Base-by-base conservation (phyloP, 2,113 vertebrate genomes). In the Bufo bufo region DNA sequence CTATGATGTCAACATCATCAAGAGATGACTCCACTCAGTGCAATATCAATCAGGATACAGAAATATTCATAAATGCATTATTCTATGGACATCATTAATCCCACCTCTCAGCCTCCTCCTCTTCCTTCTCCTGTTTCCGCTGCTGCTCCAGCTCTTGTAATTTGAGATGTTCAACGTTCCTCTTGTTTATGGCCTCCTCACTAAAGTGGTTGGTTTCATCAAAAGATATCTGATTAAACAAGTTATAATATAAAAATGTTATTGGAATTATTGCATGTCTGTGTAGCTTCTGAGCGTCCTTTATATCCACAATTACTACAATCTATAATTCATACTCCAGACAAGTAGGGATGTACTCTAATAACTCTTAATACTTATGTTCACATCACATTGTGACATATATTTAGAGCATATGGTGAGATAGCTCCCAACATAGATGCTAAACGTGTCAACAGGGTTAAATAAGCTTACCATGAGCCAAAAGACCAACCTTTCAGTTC, bases 81-180 rank as follows among this genome's bases (percentile, higher is more conserved):
- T 33, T 33, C 33, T 33, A 33, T 33, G 33, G 33, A 33, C 33
- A 33, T 33, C 33, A 33, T 33, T 43, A 16, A 5, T 11, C 77
- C 23, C 23, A 96, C 95, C 93, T 95, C 93, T 94, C 92, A 49
- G 91, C 77, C 87, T 93, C 89, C 82, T 93, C 91, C 86, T 93
- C 91, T 84, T 56, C 91, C 77, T 93, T 91, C 8, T 91, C 91
- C 56, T 91, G 92, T 92, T 94, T 94, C 72, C 43, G 4, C 90
- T 93, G 33, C 85, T 94, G 91, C 47, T 96, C 94, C 87, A 94
- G 90, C 85, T 94, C 92, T 90, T 93, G 94, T 75, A 96, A 93
- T 86, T 96, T 95, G 87, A 93, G 89, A 85, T 89, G 92, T 90
- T 95, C 93, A 90, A 93, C 92, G 87, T 93, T 92, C 90, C 93